These are phyloP conservation scores for Hemibagrus wyckioides DNA, from an alignment of 2,113 vertebrate species.

Conservation along the genomic window DNA sequence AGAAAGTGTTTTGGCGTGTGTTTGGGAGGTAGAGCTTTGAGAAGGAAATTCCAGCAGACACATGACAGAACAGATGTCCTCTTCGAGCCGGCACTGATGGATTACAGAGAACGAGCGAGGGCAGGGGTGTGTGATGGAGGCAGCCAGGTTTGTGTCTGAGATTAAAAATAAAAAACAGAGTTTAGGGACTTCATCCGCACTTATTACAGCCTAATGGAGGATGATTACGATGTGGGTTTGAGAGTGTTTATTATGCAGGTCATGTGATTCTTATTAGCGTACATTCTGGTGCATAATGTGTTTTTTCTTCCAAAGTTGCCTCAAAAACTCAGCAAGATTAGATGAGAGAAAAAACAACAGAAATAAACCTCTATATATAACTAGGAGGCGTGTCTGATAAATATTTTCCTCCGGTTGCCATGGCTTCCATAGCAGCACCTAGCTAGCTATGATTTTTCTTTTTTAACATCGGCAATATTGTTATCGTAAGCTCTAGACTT, in stretches of 20 bases:
- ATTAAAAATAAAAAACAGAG: not conserved
- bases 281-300: not conserved
- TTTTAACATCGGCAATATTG: not conserved
- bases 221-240: not conserved
- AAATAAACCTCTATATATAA: not conserved
- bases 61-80: conserved; percentile 21
- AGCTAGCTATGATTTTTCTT: not conserved
- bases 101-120: conserved; percentile 1
- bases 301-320: not conserved
- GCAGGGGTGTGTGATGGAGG: not conserved
- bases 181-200: not conserved
- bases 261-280: not conserved
- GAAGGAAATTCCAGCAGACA: not conserved
- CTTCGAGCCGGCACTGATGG: conserved; percentile 27
- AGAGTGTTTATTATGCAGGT: not conserved
- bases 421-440: not conserved
- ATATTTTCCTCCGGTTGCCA: not conserved
- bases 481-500: not conserved
- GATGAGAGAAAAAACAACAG: not conserved
- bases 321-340: not conserved
- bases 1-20: not conserved
- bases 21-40: conserved; percentile 21
- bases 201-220: not conserved
- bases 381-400: not conserved
- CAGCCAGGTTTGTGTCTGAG: conserved; percentile 8